Evolutionary conservation across 1,140 invertebrate genomes (phyloP).

Genomic region (Sycophila sp.): DNA sequence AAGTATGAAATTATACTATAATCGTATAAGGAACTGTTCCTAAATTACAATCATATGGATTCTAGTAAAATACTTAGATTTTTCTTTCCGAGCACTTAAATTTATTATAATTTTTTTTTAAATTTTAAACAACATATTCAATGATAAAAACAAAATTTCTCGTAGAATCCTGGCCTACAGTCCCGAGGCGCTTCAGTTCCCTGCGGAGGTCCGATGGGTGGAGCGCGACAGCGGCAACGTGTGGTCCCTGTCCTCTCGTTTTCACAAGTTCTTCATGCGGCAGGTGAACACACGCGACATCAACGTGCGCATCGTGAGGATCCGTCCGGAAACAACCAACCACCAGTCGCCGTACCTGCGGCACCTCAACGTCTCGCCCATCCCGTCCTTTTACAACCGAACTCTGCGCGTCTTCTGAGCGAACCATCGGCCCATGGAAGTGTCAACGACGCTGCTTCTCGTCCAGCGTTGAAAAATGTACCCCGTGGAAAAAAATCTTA

Average conservation of each 20-base stretch:
- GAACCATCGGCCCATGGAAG: no score
- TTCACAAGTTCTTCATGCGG: conserved; percentile 80
- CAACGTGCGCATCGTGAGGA: conserved; percentile 73
- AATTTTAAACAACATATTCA: no score
- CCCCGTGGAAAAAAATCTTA: no score
- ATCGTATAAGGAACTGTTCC: no score
- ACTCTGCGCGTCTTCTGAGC: background rate
- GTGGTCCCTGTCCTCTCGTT: conserved; percentile 77
- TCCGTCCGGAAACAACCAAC: conserved; percentile 47
- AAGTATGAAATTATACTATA: no score
- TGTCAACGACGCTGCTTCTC: no score
- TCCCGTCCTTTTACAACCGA: conserved; percentile 18
- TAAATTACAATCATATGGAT: no score
- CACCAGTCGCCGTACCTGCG: background rate
- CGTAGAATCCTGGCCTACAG: conserved; percentile 75
- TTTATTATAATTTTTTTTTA: no score
- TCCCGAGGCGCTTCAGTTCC: conserved; percentile 77
- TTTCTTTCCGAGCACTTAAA: no score
- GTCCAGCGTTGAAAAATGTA: no score
- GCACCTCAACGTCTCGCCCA: background rate
- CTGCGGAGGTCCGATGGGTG: conserved; percentile 75
- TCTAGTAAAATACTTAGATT: no score
- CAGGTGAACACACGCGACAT: conserved; percentile 69
- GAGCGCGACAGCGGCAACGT: conserved; percentile 73
- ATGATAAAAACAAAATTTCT: background rate